Base-by-base conservation (phyloP, 92 coral and sea anemone genomes). In the Porites cylindrica region DNA sequence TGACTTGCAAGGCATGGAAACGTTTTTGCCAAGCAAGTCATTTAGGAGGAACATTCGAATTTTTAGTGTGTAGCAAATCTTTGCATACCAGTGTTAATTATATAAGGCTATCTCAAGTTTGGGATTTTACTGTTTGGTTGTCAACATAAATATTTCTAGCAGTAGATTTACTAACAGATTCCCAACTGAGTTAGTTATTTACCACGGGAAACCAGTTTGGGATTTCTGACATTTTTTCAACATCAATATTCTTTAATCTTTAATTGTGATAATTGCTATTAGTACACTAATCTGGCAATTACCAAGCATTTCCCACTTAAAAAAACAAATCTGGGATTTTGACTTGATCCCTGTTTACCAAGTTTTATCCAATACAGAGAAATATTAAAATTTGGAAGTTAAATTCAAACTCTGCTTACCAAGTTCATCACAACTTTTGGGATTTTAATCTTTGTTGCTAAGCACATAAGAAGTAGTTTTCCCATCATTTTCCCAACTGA, bases 151-250 rank as follows among this genome's bases (percentile, higher is more conserved):
- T 6, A 12, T 63, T 63, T 63, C 20, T 63, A 12, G 67, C 71
- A 29, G 54, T 78, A 50, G 17, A 29, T 62, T 62, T 78, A 62
- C 71, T 23, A 78, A 61, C 23, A 78, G 7, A 78, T 62, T 78
- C 82, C 82, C 70, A 76, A 62, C 59, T 62, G 21, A 78, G 71
- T 61, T 16, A 62, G 67, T 76, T 23, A 56, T 52, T 24, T 62
- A 19, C 59, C 75, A 80, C 51, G 66, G 20, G 20, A 7, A 66
- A 66, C 51, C 29, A 50, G 47, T 16, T 47, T 65, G 74, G 84
- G 84, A 79, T 50, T 79, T 79, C 84, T 79, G 75, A 79, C 74
- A 79, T 79, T 16, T 79, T 38, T 50, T 67, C 75, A 79, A 53
- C 53, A 14, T 43, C 80, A 75, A 65, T 74, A 24, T 24, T 24